Percentiles rank a stretch among this genome's conserved stretches.
These are phyloP conservation scores for Propithecus perrieri DNA, from an alignment of 2,797 vertebrate species.

Conservation along the genomic window DNA sequence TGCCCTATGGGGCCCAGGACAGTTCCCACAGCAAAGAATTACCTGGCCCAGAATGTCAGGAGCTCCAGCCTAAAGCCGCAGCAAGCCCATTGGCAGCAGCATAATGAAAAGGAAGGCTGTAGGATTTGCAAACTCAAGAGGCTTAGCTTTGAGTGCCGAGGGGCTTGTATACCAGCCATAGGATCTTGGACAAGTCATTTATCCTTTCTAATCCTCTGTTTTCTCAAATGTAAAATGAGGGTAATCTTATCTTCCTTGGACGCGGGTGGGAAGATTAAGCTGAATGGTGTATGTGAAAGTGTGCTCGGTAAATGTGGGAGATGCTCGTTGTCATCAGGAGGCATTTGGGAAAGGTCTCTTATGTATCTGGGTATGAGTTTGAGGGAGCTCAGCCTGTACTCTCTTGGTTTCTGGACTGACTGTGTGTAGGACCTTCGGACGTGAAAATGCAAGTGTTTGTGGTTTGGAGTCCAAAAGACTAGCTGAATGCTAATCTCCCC, in stretches of 20 bases:
- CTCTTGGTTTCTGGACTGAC: conserved; percentile 14
- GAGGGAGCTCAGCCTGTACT: background rate
- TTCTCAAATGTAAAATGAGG: background rate
- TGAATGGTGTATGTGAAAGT: background rate
- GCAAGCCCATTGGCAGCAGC: background rate
- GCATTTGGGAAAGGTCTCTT: background rate
- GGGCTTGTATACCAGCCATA: background rate
- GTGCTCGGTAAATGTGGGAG: background rate
- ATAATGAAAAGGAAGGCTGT: background rate
- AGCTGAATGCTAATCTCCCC: conserved; percentile 84
- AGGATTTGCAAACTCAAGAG: background rate
- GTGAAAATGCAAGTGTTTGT: conserved; percentile 78
- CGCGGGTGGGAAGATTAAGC: background rate
- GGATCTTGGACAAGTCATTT: background rate
- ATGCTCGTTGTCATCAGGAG: background rate
- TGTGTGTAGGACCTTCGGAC: background rate
- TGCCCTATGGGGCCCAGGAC: background rate
- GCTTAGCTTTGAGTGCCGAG: background rate
- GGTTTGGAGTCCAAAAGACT: conserved; percentile 76
- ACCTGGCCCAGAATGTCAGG: background rate
- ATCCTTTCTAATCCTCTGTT: background rate
- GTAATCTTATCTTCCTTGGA: background rate
- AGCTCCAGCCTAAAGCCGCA: background rate
- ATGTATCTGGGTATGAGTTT: background rate
- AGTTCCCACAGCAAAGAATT: background rate